These are phyloP conservation scores for Drosophila lowei DNA, from an alignment of 1,140 invertebrate genomes.

Conservation along the genomic window DNA sequence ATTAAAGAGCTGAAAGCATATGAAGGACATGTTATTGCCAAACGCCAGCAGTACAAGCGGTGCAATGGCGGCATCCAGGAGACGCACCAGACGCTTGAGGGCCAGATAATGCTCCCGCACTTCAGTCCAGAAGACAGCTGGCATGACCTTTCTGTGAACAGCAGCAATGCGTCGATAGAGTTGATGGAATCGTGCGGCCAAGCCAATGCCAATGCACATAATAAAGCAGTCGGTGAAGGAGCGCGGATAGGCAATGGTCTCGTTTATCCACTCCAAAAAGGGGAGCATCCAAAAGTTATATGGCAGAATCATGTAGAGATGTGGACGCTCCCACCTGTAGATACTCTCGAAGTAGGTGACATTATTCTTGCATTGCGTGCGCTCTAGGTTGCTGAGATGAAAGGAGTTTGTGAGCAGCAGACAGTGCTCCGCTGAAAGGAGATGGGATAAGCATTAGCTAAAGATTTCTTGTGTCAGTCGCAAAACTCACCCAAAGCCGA, in stretches of 20 bases:
- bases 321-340: conserved; percentile 71
- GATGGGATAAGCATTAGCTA: no score
- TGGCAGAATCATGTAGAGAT: conserved; percentile 64
- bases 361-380: conserved; percentile 72
- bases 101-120: conserved; percentile 85
- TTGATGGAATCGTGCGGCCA: conserved; percentile 85
- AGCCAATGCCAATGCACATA: conserved; percentile 85
- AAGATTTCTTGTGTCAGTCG: no score
- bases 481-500: conserved; percentile 54
- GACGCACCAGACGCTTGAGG: conserved; percentile 87
- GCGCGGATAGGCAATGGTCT: conserved; percentile 76
- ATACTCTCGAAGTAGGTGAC: conserved; percentile 65
- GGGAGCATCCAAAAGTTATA: conserved; percentile 66
- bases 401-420: conserved; percentile 66
- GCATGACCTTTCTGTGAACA: conserved; percentile 85
- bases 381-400: conserved; percentile 69
- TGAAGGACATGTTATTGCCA: conserved; percentile 81
- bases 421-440: conserved; percentile 61
- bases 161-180: conserved; percentile 84
- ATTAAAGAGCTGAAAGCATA: conserved; percentile 80
- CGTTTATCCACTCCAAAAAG: conserved; percentile 71
- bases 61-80: conserved; percentile 85
- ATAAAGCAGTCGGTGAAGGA: conserved; percentile 86
- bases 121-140: conserved; percentile 85
- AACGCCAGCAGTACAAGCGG: conserved; percentile 66